Evolutionary conservation across 2,888 invertebrate species (phyloP), one percentile per base, ranked within the genome.

Genomic region (Oithona nana): DNA sequence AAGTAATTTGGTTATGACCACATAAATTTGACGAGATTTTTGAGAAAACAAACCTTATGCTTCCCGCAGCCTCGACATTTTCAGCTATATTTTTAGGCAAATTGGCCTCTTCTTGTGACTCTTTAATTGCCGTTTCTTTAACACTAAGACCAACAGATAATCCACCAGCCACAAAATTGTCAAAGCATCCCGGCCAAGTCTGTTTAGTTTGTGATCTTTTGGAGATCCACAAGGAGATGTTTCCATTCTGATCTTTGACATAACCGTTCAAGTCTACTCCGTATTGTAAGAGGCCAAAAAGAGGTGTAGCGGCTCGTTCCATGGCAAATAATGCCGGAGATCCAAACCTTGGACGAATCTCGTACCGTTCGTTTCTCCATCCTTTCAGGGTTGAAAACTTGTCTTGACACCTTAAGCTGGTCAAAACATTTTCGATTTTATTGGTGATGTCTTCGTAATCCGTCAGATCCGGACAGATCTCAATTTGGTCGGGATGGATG

Each of bases 251-350:
- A 74, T 89, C 85, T 71, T 80, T 81, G 60, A 89, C 84, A 73
- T 87, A 95, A 16, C 93, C 94, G 73, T 89, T 93, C 64, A 95
- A 88, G 72, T 92, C 90, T 61, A 92, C 88, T 26, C 94, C 94
- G 75, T 90, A 94, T 73, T 88, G 88, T 68, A 88, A 81, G 68
- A 92, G 86, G 60, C 94, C 94, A 77, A 95, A 92, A 61, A 94
- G 75, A 72, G 92, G 88, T 65, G 90, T 86, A 64, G 90, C 93
- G 64, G 89, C 87, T 66, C 94, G 79, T 73, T 94, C 94, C 86
- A 94, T 88, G 72, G 80, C 79, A 68, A 83, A 74, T 28, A 83
- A 72, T 60, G 82, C 79, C 61, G 75, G 73, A 57, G 79, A 78
- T 66, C 77, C 77, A 69, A 79, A 81, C 72, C 85, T 84, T 65